Percentiles rank a stretch among this genome's conserved stretches.
These are phyloP conservation scores for Picathartes gymnocephalus DNA, from an alignment of 2,113 vertebrate species.

Conservation along the genomic window DNA sequence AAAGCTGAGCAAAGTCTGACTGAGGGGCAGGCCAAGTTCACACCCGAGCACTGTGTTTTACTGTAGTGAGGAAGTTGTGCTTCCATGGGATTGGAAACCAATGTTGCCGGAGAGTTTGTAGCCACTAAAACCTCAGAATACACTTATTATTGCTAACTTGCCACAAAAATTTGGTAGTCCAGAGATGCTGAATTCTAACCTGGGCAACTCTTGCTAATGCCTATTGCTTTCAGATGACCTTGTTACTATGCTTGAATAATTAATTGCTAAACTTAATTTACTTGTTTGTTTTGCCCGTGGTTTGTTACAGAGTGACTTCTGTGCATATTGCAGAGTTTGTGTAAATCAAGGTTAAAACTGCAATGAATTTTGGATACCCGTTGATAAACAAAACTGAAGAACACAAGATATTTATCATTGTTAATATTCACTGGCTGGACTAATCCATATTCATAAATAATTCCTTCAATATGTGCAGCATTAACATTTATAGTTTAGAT, in stretches of 20 bases:
- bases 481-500: constrained; percentile 7
- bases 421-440: background rate
- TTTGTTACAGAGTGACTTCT: background rate
- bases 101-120: no score
- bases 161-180: background rate
- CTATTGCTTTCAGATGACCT: constrained; percentile 1
- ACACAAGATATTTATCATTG: background rate
- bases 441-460: constrained; percentile 49
- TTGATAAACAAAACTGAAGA: background rate
- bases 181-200: background rate
- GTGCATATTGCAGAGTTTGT: background rate
- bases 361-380: constrained; percentile 20
- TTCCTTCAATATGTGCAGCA: background rate
- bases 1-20: background rate
- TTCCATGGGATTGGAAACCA: background rate
- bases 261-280: background rate
- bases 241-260: background rate
- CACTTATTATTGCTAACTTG: background rate
- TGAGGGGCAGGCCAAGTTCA: background rate
- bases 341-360: constrained; percentile 8
- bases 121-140: background rate
- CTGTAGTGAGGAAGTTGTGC: background rate
- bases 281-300: background rate
- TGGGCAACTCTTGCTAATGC: background rate
- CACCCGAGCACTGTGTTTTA: no score